Evolutionary conservation across 2,797 vertebrate genomes (phyloP), one percentile per base, ranked within the genome.

Genomic region (Myripristis murdjan): DNA sequence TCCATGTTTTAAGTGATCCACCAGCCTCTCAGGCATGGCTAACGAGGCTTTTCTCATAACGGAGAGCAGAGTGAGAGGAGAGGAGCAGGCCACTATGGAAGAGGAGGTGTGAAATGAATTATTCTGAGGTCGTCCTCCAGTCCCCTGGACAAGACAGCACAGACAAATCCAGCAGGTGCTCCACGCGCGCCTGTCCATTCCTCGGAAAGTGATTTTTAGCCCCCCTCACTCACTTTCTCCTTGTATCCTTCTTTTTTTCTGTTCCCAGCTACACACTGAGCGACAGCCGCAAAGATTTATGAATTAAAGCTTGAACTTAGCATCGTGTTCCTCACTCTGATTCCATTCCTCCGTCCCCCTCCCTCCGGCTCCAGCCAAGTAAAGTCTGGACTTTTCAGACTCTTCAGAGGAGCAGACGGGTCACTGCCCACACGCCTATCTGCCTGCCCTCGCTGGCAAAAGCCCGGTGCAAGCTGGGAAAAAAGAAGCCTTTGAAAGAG

Each of bases 301-400:
- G 85, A 91, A 93, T 93, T 89, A 89, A 86, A 90, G 83, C 74
- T 83, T 86, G 85, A 92, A 89, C 79, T 86, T 79, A 63, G 68
- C 71, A 73, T 81, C 70, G 49, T 26, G 23, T 75, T 73, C 63
- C 56, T 60, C 65, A 16, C 81, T 79, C 73, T 23, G 56, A 72
- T 69, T 64, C 64, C 33, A 51, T 63, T 57, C 72, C 75, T 72
- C 66, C 16, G n/a, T 73, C 53, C 28, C 60, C 15, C 53, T 77
- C 80, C 79, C 79, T 35, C 73, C 48, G 52, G 80, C 65, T 85
- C 83, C 75, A 62, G 77, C 57, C 51, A 33, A 86, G 79, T 88
- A 81, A 86, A 87, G 86, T 86, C 79, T 77, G 78, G 81, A 87
- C 87, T 90, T 87, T 79, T 77, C 60, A 77, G 70, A 70, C 53